Conservation (phyloP, 2,113 vertebrate species). For the Oryzias javanicus region DNA sequence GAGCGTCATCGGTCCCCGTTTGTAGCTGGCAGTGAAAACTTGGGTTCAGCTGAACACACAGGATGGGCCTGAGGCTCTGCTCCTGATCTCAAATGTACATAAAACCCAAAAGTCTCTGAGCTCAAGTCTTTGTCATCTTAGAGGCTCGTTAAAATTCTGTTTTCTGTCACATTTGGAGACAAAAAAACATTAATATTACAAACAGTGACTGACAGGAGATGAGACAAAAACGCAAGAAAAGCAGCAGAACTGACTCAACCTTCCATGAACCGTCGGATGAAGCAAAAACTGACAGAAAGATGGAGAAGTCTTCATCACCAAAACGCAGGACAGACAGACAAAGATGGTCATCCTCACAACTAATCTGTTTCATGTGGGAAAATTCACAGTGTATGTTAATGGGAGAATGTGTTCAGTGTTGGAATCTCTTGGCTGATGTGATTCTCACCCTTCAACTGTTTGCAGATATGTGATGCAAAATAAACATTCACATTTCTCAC, state of each 20-base stretch:
- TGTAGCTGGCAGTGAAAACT: not conserved
- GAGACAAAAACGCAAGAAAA: slow-evolving; percentile 11
- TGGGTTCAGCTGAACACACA: slow-evolving; percentile 5
- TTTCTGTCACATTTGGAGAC: not conserved
- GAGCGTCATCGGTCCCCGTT: not conserved
- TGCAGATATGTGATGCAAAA: too few species aligned
- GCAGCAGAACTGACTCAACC: slow-evolving; percentile 8
- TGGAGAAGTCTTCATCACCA: too few species aligned
- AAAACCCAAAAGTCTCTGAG: slow-evolving; percentile 7
- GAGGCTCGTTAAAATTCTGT: not conserved
- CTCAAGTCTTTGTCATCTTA: slow-evolving; percentile 3
- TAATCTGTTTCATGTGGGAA: too few species aligned
- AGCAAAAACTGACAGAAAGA: not conserved
- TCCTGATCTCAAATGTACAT: slow-evolving; percentile 12
- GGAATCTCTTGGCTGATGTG: too few species aligned
- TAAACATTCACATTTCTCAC: too few species aligned
- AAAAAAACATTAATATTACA: slow-evolving; percentile 2
- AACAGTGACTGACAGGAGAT: slow-evolving; percentile 6
- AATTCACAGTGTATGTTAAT: too few species aligned
- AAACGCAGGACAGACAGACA: too few species aligned
- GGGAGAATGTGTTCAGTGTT: too few species aligned
- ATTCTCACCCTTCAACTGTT: too few species aligned
- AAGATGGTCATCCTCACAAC: too few species aligned
- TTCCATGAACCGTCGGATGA: not conserved
- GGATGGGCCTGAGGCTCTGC: slow-evolving; percentile 3